phyloP scores from a whole-genome alignment of 2,113 vertebrate genomes.

The Nibea coibor region DNA sequence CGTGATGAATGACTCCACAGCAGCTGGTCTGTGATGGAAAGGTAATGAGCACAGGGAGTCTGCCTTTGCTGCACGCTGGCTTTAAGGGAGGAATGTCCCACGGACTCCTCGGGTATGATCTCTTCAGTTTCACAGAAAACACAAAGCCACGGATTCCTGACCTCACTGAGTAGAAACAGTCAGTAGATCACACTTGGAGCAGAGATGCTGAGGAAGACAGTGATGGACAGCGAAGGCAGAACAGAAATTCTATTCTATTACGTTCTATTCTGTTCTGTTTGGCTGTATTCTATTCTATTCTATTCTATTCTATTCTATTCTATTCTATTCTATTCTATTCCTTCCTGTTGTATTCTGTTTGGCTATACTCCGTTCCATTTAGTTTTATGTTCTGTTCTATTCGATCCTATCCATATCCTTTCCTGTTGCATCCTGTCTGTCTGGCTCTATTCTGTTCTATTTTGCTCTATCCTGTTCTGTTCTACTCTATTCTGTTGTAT shows the following conservation, averaged over 20 bases:
- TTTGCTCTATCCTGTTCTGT: neutral
- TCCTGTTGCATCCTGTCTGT: fast-evolving
- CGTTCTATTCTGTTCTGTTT: neutral
- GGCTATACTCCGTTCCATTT: no score
- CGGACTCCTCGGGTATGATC: conserved; percentile 84
- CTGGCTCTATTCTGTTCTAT: neutral
- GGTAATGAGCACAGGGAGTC: conserved; percentile 87
- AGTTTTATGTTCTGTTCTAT: neutral
- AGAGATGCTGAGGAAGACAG: conserved; percentile 35
- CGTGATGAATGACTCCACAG: conserved; percentile 84
- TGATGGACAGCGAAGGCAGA: conserved; percentile 9
- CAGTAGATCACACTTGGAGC: conserved; percentile 34
- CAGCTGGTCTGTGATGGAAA: conserved; percentile 89
- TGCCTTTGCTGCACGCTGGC: conserved; percentile 76
- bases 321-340: neutral
- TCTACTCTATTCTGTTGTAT: neutral
- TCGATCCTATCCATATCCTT: neutral
- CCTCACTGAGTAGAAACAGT: conserved; percentile 56
- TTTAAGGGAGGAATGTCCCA: conserved; percentile 83
- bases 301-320: neutral
- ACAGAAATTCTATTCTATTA: neutral
- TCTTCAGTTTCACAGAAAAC: conserved; percentile 78
- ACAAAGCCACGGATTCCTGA: conserved; percentile 69
- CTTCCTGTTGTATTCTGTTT: no score
- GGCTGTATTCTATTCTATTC: neutral